Percentiles rank a stretch among this genome's conserved stretches.
These are phyloP conservation scores for Schizotus pectinicornis DNA, from an alignment of 2,888 invertebrate species.

Conservation along the genomic window DNA sequence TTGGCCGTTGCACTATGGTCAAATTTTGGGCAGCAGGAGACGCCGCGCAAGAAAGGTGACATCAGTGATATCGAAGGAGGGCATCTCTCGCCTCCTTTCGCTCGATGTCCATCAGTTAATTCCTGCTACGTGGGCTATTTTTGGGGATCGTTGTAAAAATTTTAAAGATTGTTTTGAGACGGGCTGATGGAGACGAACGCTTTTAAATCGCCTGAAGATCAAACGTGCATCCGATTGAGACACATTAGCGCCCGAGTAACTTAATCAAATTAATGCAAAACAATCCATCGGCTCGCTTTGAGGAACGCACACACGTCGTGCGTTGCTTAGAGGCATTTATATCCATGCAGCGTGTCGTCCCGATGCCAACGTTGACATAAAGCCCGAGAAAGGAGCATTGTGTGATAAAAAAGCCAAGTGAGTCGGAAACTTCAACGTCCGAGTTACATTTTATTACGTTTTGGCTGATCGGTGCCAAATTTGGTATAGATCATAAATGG, in stretches of 20 bases:
- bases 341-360: conserved; percentile 10
- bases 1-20: too few species aligned
- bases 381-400: conserved; percentile 10
- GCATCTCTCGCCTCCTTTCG: too few species aligned
- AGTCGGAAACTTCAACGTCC: conserved; percentile 11
- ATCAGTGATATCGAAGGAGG: too few species aligned
- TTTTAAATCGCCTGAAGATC: conserved; percentile 23
- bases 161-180: too few species aligned
- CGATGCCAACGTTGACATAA: not conserved
- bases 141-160: too few species aligned
- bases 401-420: conserved; percentile 2
- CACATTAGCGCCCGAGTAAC: conserved; percentile 23
- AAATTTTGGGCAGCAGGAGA: too few species aligned
- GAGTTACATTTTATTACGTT: conserved; percentile 21
- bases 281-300: conserved; percentile 14
- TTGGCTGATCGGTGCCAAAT: conserved; percentile 36
- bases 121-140: too few species aligned
- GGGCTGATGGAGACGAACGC: too few species aligned
- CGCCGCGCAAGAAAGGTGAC: too few species aligned
- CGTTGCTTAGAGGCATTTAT: conserved; percentile 3
- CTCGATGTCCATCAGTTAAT: too few species aligned
- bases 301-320: too few species aligned
- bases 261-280: conserved; percentile 16
- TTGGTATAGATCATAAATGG: conserved; percentile 33
- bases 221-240: conserved; percentile 23